A percentile compares a stretch with the other conserved stretches of the same genome.
These are phyloP conservation scores for Tylochromis polylepis DNA, from an alignment of 2,113 vertebrate species.

Conservation along the genomic window DNA sequence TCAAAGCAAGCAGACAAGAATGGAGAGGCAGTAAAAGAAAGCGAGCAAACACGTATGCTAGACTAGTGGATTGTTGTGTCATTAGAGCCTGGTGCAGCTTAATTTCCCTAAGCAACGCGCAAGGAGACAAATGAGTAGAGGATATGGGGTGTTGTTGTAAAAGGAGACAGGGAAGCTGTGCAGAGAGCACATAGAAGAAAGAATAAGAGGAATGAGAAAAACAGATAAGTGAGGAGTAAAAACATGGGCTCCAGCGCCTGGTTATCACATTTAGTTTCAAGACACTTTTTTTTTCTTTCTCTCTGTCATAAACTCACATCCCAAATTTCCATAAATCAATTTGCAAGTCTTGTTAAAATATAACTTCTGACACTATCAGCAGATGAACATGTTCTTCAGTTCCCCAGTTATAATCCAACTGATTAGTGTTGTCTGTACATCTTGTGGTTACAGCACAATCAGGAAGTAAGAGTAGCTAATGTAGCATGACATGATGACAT, in stretches of 20 bases:
- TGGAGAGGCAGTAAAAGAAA: not conserved
- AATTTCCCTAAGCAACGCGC: not conserved
- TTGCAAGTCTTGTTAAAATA: not conserved
- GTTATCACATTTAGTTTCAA: not conserved
- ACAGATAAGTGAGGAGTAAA: not conserved
- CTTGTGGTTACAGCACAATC: not conserved
- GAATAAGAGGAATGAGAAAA: not conserved
- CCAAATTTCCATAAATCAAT: not conserved
- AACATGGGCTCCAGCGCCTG: not conserved
- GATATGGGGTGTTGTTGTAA: not conserved
- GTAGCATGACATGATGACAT: not conserved
- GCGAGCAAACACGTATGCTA: not conserved
- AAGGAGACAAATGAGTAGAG: not conserved
- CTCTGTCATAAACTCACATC: not conserved
- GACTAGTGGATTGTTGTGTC: constrained; percentile 6
- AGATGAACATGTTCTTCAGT: not conserved
- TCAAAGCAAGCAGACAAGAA: not conserved
- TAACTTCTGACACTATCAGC: not conserved
- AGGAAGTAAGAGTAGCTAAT: not conserved
- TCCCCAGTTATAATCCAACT: not conserved
- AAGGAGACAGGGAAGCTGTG: not conserved
- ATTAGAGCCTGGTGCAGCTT: constrained; percentile 19
- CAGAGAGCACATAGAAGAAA: not conserved
- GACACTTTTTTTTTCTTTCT: not conserved
- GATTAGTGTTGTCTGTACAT: not conserved